Conservation (phyloP, 2,888 invertebrate species). For the Trissoscelio sp. region DNA sequence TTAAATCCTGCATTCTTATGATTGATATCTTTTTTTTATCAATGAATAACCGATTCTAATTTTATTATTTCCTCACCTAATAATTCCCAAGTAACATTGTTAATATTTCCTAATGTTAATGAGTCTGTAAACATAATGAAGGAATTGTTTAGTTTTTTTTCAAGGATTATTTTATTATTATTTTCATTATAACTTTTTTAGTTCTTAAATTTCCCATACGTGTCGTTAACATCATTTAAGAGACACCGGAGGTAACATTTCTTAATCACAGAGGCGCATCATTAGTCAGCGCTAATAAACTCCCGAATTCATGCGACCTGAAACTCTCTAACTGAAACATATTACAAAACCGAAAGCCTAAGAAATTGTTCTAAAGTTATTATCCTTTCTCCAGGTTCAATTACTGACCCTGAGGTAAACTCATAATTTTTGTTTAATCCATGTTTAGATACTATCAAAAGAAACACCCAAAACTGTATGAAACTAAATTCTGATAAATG, state of each 20-base stretch:
- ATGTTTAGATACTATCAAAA: slow-evolving; percentile 33
- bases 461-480: slow-evolving; percentile 27
- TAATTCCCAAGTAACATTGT: too few species aligned
- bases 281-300: slow-evolving; percentile 56
- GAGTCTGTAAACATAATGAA: too few species aligned
- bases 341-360: slow-evolving; percentile 46
- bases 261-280: slow-evolving; percentile 46
- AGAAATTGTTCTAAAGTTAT: slow-evolving; percentile 47
- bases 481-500: slow-evolving; percentile 37
- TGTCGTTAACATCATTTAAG: slow-evolving; percentile 38
- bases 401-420: slow-evolving; percentile 1
- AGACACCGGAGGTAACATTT: slow-evolving; percentile 32
- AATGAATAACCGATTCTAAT: too few species aligned
- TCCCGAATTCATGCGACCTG: slow-evolving; percentile 36
- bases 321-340: slow-evolving; percentile 53
- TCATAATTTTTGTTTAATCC: slow-evolving; percentile 40
- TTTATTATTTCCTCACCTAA: too few species aligned
- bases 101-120: too few species aligned
- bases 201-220: slow-evolving; percentile 30
- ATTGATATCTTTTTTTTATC: too few species aligned
- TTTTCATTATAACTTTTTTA: too few species aligned
- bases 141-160: too few species aligned
- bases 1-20: too few species aligned
- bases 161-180: too few species aligned
- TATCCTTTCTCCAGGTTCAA: slow-evolving; percentile 34